Percentiles rank a stretch among this genome's conserved stretches.
Evolutionary conservation across 2,797 vertebrate species (phyloP).

Genomic region (Gallinago stenura): DNA sequence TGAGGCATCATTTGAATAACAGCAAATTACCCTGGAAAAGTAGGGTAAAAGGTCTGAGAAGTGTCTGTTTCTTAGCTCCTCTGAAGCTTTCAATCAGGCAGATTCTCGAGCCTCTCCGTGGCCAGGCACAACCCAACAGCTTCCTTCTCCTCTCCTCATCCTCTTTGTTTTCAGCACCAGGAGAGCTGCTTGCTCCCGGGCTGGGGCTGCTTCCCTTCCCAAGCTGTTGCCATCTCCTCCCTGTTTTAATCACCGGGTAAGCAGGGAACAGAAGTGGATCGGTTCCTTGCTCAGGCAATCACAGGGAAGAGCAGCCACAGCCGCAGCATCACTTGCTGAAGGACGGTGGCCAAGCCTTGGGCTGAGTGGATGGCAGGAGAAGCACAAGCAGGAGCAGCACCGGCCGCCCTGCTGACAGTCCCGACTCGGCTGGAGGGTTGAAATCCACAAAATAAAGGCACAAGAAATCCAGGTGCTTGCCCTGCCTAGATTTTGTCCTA

Average conservation of each 20-base stretch:
- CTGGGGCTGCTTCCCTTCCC: background rate
- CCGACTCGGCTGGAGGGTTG: background rate
- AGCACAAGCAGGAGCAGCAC: background rate
- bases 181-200: background rate
- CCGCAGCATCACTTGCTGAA: background rate
- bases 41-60: background rate
- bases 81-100: background rate
- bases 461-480: background rate
- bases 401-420: background rate
- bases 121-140: background rate
- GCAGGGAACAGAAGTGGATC: background rate
- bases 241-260: background rate
- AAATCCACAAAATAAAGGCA: conserved; percentile 32
- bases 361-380: background rate
- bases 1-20: background rate
- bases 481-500: background rate
- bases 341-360: background rate
- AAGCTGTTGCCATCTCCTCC: background rate
- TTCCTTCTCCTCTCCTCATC: background rate
- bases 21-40: background rate
- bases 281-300: background rate
- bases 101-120: background rate
- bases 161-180: background rate
- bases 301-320: background rate
- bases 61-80: background rate